Base-by-base conservation (phyloP, 2,797 vertebrate species). In the Pantherophis vulpinus region DNA sequence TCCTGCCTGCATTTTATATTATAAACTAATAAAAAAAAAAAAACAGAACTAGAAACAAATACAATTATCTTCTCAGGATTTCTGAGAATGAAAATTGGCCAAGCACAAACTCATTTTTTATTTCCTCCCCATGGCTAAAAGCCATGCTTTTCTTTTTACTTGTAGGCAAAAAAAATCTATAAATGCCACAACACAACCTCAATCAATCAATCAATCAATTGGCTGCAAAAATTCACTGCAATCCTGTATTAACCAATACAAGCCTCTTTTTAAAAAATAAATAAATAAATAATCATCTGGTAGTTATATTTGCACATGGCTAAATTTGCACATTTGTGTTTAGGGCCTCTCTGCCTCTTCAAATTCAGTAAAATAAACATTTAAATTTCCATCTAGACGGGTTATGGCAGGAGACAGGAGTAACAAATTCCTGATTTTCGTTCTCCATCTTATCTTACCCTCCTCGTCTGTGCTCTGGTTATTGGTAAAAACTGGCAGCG, bases 401-500 rank as follows among this genome's bases (percentile, higher is more conserved):
- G 51, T 97, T 97, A 97, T 94, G 94, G 96, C 96, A 54, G 95
- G 96, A 29, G 61, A 59, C 91, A 91, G 96, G 96, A 95, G 97
- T 95, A 96, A 94, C 94, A 79, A 94, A 95, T 96, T 96, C 97
- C 96, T 95, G 94, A 91, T 96, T 97, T 91, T 96, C 96, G 96
- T 97, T 96, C 95, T 96, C 96, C 94, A 95, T 97, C 96, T 94
- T 97, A 97, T 97, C 97, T 97, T 97, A 96, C 97, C 97, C 97
- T 96, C 96, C 97, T 97, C 96, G 96, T 98, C 97, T 93, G 96
- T 95, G 94, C 87, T 6, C 96, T 94, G 96, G 96, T 97, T 98
- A 97, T 95, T 96, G 97, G 96, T 87, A 95, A 97, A 97, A 97
- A 97, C 97, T 97, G 97, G 98, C 97, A 98, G 96, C 97, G 97